A percentile compares a stretch with the other conserved stretches of the same genome.
phyloP scores from a whole-genome alignment of 37 sponge, comb jelly and placozoan genomes.

The Hormiphora californensis region DNA sequence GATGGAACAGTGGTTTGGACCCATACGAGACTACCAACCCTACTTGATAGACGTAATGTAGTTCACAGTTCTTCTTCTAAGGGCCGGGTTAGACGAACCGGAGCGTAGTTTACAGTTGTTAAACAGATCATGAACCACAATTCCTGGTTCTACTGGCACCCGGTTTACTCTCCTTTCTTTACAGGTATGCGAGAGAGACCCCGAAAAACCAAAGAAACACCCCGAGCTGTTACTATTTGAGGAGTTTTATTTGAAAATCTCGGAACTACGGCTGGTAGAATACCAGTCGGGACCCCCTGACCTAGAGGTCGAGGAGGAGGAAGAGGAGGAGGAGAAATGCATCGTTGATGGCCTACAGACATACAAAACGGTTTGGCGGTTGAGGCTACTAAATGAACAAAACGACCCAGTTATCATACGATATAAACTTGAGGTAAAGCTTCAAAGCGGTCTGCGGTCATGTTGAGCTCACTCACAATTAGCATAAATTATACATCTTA shows the following conservation, averaged over 20 bases:
- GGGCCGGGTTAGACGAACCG: too few relatives aligned
- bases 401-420: background rate
- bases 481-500: too few relatives aligned
- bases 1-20: conserved; percentile 6
- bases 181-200: background rate
- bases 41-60: background rate
- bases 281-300: background rate
- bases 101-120: too few relatives aligned
- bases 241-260: background rate
- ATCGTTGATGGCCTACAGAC: background rate
- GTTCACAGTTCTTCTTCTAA: background rate
- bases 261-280: background rate
- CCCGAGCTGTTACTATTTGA: background rate
- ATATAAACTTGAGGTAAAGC: background rate
- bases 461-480: too few relatives aligned
- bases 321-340: background rate
- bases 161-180: background rate
- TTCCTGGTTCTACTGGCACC: too few relatives aligned
- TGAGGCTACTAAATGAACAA: background rate
- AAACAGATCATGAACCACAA: too few relatives aligned
- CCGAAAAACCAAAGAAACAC: background rate
- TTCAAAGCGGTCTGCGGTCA: too few relatives aligned
- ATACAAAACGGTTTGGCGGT: background rate
- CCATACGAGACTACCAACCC: conserved; percentile 8
- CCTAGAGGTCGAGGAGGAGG: background rate